Conservation (phyloP, 2,797 vertebrate genomes). For the Psittacula echo region DNA sequence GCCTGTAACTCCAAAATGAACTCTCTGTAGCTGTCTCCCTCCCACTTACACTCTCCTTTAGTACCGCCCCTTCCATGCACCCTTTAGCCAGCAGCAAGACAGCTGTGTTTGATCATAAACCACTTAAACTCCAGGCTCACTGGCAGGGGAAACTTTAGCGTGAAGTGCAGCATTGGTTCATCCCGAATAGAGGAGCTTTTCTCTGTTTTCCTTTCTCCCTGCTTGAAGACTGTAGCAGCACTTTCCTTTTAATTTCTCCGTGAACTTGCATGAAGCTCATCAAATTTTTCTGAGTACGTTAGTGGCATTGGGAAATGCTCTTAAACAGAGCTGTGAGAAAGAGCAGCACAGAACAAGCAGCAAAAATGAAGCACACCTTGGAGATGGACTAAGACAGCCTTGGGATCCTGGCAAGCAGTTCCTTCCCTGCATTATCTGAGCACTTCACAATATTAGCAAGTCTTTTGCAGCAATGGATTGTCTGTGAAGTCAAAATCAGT, state of each 20-base stretch:
- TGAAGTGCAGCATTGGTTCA: conserved; percentile 47
- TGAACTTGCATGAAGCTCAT: background rate
- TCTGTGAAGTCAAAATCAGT: conserved; percentile 46
- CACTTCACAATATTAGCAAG: conserved; percentile 38
- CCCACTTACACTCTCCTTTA: conserved; percentile 43
- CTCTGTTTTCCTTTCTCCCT: background rate
- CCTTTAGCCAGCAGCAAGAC: conserved; percentile 78
- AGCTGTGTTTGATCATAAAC: conserved; percentile 84
- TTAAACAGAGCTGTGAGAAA: conserved; percentile 51
- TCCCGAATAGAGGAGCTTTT: background rate
- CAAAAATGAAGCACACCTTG: conserved; percentile 55
- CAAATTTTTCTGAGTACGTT: conserved; percentile 19
- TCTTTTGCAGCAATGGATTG: conserved; percentile 45
- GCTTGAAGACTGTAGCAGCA: background rate
- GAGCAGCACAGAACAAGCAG: conserved; percentile 42
- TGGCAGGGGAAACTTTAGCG: conserved; percentile 76
- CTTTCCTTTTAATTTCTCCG: background rate
- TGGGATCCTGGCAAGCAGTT: conserved; percentile 38
- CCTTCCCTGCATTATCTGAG: conserved; percentile 23
- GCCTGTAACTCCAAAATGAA: conserved; percentile 63
- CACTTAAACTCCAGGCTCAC: conserved; percentile 76
- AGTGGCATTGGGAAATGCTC: conserved; percentile 31
- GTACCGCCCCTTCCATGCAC: conserved; percentile 75
- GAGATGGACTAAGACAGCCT: conserved; percentile 52
- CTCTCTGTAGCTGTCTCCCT: conserved; percentile 41